These are phyloP conservation scores for Exocentrus adspersus DNA, from an alignment of 2,888 invertebrate species.

Conservation along the genomic window DNA sequence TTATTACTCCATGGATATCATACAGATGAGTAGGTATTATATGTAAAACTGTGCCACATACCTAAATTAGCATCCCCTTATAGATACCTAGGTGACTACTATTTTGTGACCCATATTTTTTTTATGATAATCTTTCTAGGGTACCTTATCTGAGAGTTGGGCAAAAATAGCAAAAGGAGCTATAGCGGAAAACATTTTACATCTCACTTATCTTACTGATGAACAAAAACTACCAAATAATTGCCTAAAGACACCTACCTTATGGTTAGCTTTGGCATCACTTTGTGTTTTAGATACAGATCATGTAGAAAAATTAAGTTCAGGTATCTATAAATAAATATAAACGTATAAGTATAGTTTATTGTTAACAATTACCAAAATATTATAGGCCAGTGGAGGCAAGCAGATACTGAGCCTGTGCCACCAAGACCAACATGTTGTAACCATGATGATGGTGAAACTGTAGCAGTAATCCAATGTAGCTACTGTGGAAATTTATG, in stretches of 20 bases:
- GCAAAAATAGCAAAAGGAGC: constrained; percentile 87
- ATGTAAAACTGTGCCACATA: too few relatives aligned
- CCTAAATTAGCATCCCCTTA: too few relatives aligned
- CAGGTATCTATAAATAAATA: constrained; percentile 56
- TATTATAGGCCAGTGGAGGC: constrained; percentile 79
- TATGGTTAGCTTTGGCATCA: constrained; percentile 94
- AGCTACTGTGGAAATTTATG: constrained; percentile 92
- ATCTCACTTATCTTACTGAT: constrained; percentile 84
- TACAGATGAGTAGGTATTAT: too few relatives aligned
- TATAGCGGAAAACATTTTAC: constrained; percentile 86
- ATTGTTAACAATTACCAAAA: not conserved
- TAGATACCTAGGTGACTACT: too few relatives aligned
- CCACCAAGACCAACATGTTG: constrained; percentile 84
- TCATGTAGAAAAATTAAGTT: constrained; percentile 84
- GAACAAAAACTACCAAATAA: constrained; percentile 76
- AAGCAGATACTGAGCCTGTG: constrained; percentile 68
- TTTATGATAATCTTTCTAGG: constrained; percentile 67
- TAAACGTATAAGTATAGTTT: constrained; percentile 58
- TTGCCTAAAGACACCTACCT: constrained; percentile 83
- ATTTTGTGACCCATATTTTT: too few relatives aligned
- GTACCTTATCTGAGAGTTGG: constrained; percentile 87
- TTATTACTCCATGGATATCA: too few relatives aligned
- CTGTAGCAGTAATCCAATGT: constrained; percentile 92
- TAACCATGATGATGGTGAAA: constrained; percentile 97
- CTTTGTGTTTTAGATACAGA: constrained; percentile 92